phyloP scores from a whole-genome alignment of 2,113 vertebrate genomes.

The Gadus macrocephalus region DNA sequence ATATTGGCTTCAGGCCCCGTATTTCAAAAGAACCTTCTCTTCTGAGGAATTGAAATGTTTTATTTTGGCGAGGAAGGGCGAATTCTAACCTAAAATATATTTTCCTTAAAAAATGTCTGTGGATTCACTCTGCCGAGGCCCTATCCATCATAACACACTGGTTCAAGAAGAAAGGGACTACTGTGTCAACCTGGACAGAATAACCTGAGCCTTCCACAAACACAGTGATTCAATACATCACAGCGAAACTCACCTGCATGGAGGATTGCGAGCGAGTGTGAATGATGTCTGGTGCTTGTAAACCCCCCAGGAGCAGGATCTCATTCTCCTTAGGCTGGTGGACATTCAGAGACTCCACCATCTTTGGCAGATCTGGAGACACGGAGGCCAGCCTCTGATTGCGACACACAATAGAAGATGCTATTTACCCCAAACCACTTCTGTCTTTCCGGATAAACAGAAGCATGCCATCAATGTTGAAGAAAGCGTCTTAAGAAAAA shows the following conservation, averaged over 20 bases:
- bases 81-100: too few species aligned
- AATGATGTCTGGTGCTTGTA: conserved; percentile 75
- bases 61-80: too few species aligned
- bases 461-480: neutral
- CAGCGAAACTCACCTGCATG: conserved; percentile 75
- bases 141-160: neutral
- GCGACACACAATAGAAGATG: conserved; percentile 19
- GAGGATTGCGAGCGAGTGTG: conserved; percentile 68
- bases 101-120: too few species aligned
- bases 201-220: too few species aligned
- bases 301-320: conserved; percentile 85
- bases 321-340: conserved; percentile 93
- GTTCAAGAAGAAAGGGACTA: too few species aligned
- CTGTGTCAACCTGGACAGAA: too few species aligned
- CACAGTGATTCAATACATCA: neutral
- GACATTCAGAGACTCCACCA: conserved; percentile 84
- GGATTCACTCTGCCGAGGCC: neutral
- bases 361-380: conserved; percentile 87
- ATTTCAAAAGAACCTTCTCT: too few species aligned
- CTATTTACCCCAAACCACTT: too few species aligned
- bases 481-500: neutral
- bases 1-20: too few species aligned
- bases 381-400: conserved; percentile 82
- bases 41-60: too few species aligned
- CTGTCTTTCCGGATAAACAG: too few species aligned